A percentile compares a stretch with the other conserved stretches of the same genome.
phyloP scores from a whole-genome alignment of 2,113 vertebrate genomes.

The Platysternon megacephalum region DNA sequence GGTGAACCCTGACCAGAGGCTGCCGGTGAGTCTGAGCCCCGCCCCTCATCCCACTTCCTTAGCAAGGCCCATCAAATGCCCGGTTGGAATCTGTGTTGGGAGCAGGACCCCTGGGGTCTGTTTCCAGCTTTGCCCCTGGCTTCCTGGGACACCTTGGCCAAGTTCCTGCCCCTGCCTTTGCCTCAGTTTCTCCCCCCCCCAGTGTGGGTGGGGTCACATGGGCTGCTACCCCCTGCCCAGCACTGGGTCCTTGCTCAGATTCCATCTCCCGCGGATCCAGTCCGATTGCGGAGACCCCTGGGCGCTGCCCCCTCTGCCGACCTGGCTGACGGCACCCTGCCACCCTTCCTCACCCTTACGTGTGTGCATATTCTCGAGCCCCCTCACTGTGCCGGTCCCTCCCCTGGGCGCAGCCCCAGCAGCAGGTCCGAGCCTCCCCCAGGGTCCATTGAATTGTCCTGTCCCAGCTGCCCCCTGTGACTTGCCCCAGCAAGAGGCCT shows the following conservation, averaged over 20 bases:
- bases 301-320: neutral
- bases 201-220: neutral
- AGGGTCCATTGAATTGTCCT: neutral
- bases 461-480: neutral
- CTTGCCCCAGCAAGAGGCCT: neutral
- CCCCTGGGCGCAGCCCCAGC: neutral
- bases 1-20: constrained; percentile 83
- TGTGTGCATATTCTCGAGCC: neutral
- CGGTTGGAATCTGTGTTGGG: too few species aligned
- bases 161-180: neutral
- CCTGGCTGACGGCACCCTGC: neutral
- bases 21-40: constrained; percentile 82
- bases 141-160: neutral
- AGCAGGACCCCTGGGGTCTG: too few species aligned
- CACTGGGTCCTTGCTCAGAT: neutral
- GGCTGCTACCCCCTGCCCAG: neutral
- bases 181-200: neutral
- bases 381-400: neutral
- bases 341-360: neutral
- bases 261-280: neutral
- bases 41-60: neutral
- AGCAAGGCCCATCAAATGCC: too few species aligned
- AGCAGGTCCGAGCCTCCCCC: too few species aligned
- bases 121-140: too few species aligned
- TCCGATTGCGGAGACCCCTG: neutral